Percentiles rank a stretch among this genome's conserved stretches.
phyloP scores from a whole-genome alignment of 2,797 vertebrate genomes.

The Pelobates cultripes region DNA sequence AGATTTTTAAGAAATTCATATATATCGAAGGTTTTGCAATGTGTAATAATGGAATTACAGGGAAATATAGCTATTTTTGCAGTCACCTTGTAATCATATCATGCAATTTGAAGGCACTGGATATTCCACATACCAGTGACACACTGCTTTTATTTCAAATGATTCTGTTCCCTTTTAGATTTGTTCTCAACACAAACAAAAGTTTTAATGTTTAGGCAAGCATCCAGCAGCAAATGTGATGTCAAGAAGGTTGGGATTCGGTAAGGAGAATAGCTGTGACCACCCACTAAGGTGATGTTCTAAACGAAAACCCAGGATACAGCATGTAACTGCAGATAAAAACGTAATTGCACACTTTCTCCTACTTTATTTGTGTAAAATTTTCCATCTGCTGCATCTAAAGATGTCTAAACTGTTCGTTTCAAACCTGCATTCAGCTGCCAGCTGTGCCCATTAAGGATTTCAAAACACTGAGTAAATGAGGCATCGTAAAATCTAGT shows the following conservation, averaged over 20 bases:
- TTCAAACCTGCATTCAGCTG: slow-evolving; percentile 86
- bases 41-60: no score
- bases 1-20: slow-evolving; percentile 81
- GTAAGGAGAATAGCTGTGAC: slow-evolving; percentile 69
- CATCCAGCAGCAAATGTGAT: slow-evolving; percentile 70
- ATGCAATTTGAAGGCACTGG: background rate
- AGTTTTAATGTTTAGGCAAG: slow-evolving; percentile 73
- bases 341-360: slow-evolving; percentile 86
- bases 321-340: slow-evolving; percentile 78
- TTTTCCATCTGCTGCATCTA: slow-evolving; percentile 87
- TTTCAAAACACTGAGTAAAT: slow-evolving; percentile 84
- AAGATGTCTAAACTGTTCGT: slow-evolving; percentile 88
- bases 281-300: slow-evolving; percentile 82
- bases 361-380: slow-evolving; percentile 88
- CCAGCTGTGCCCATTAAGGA: slow-evolving; percentile 87
- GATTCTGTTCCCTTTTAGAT: slow-evolving; percentile 71
- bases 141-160: slow-evolving; percentile 70
- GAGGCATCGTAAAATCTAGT: slow-evolving; percentile 80
- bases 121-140: background rate
- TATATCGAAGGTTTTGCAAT: no score
- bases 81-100: background rate
- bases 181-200: slow-evolving; percentile 71
- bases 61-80: background rate
- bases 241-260: slow-evolving; percentile 75
- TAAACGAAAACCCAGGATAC: slow-evolving; percentile 76